These are phyloP conservation scores for Emesis furor DNA, from an alignment of 2,888 invertebrate genomes.

Conservation along the genomic window DNA sequence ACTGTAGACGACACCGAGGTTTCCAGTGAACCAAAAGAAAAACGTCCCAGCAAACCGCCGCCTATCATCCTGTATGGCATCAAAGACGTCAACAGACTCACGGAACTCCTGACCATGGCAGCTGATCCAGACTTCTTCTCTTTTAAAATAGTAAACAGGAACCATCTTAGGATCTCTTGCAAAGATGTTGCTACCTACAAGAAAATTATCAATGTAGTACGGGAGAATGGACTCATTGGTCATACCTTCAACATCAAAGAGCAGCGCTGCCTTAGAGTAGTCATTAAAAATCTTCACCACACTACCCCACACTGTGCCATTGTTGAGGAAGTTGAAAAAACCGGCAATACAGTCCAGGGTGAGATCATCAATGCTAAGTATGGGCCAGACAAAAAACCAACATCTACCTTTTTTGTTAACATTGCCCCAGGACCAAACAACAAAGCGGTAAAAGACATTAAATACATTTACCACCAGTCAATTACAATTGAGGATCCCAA, in stretches of 20 bases:
- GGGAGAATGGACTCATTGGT: conserved; percentile 18
- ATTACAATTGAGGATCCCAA: conserved; percentile 66
- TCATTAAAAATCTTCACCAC: too few relatives aligned
- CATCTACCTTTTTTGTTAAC: conserved; percentile 73
- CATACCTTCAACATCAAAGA: too few relatives aligned
- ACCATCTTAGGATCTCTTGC: conserved; percentile 40
- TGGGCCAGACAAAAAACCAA: conserved; percentile 66
- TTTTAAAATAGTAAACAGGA: conserved; percentile 42
- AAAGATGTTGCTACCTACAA: conserved; percentile 44
- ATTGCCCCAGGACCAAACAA: conserved; percentile 54
- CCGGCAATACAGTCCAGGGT: conserved; percentile 29
- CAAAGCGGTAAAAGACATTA: conserved; percentile 51
- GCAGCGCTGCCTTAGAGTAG: not conserved
- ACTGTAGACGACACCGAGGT: too few relatives aligned
- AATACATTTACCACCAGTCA: conserved; percentile 54
- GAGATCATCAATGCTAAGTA: conserved; percentile 52
- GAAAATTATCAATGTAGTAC: conserved; percentile 44
- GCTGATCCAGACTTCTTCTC: too few relatives aligned
- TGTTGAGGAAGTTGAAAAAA: not conserved
- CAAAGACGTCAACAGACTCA: not conserved
- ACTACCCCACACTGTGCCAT: not conserved
- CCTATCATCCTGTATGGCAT: conserved; percentile 26
- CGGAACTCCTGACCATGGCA: too few relatives aligned
- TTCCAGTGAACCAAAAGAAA: too few relatives aligned
- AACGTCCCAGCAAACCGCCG: not conserved